These are phyloP conservation scores for Napeogenes inachia DNA, from an alignment of 2,888 invertebrate species.

Conservation along the genomic window DNA sequence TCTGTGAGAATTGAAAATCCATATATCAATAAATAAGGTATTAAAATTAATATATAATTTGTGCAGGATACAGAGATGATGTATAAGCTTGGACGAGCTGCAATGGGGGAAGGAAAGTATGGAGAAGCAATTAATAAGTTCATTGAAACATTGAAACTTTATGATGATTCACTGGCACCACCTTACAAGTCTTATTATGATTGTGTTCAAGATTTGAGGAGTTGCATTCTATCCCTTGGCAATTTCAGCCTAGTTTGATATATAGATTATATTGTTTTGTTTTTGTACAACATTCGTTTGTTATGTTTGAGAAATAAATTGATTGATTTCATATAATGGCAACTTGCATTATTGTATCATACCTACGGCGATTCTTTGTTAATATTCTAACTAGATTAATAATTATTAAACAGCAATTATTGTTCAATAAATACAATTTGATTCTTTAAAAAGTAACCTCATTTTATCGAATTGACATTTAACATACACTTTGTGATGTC, in stretches of 20 bases:
- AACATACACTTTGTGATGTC: not conserved
- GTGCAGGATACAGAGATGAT: slow-evolving; percentile 83
- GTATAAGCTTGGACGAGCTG: slow-evolving; percentile 78
- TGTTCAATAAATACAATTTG: too few species aligned
- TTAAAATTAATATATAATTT: slow-evolving; percentile 6
- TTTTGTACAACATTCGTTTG: slow-evolving; percentile 1
- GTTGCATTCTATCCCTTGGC: slow-evolving; percentile 82
- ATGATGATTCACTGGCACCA: slow-evolving; percentile 82
- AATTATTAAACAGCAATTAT: too few species aligned
- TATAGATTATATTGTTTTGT: slow-evolving; percentile 8
- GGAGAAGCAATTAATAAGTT: slow-evolving; percentile 81
- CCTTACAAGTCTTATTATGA: slow-evolving; percentile 86
- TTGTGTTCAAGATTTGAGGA: slow-evolving; percentile 83
- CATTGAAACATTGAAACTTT: slow-evolving; percentile 80
- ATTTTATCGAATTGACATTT: not conserved
- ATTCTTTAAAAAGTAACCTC: slow-evolving; percentile 1
- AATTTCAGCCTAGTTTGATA: slow-evolving; percentile 67
- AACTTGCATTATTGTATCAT: not conserved
- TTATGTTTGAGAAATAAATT: slow-evolving; percentile 13
- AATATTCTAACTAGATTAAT: too few species aligned
- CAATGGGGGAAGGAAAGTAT: slow-evolving; percentile 80
- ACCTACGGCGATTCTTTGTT: not conserved
- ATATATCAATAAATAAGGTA: not conserved
- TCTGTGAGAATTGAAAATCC: slow-evolving; percentile 8
- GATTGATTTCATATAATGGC: not conserved